Base-by-base conservation (phyloP, 2,113 vertebrate genomes). In the Picathartes gymnocephalus region DNA sequence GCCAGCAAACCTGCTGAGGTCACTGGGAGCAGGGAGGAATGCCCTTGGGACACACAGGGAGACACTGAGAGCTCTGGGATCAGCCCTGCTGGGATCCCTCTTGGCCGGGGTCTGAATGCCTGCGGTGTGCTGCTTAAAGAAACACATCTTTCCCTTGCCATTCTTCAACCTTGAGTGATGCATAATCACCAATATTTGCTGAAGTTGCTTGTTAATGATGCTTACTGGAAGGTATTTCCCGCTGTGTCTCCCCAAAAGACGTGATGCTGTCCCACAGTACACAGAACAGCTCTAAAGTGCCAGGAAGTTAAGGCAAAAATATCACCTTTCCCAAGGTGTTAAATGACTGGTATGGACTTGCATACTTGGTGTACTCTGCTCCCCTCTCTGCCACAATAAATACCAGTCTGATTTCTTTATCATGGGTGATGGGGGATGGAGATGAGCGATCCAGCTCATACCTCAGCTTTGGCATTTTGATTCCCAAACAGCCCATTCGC, bases 381-480 rank as follows among this genome's bases (percentile, higher is more conserved):
- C 64, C 54, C 66, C 47, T 37, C 64, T 54, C 35, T 83, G 61
- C 68, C 82, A 89, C 85, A 74, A 93, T 96, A 95, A 83, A 90
- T 95, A 95, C 54, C 13, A 11, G 60, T 33, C 90, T 66, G 79
- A 78, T 96, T 96, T 88, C 92, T 94, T 90, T 71, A 92, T 92
- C 79, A 5, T 33, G 69, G 85, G 1, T 64, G 79, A 83, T 60
- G 79, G 56, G 56, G 88, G 88, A 88, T 80, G 93, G 92, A 96
- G 90, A 94, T 94, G 88, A 96, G 92, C 10, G 5, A 96, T 96
- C 88, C 79, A 4, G 13, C 94, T 95, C 93, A 60, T 93, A 71
- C 79, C 71, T 96, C 94, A 94, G 93, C 85, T 83, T 83, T 93
- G 92, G 94, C 93, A 93, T 96, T 96, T 96, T 96, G 96, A 96